Evolutionary conservation across 2,888 invertebrate genomes (phyloP).

Genomic region (Dioctria rufipes): DNA sequence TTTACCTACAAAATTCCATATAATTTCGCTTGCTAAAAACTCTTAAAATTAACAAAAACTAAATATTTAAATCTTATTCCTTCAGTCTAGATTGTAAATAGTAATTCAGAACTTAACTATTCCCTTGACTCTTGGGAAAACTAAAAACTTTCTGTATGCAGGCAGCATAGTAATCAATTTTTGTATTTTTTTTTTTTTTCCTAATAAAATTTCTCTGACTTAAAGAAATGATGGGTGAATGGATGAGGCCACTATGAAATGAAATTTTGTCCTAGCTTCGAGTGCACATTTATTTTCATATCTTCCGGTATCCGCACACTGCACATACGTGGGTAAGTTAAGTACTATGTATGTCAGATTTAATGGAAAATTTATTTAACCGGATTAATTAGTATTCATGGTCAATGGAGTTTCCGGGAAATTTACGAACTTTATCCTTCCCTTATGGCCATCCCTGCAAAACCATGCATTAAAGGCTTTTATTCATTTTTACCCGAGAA

Average conservation of each 20-base stretch:
- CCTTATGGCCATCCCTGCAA: conserved; percentile 32
- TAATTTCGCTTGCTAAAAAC: too few species aligned
- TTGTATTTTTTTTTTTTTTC: too few species aligned
- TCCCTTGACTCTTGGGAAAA: too few species aligned
- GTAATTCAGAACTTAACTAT: too few species aligned
- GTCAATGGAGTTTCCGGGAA: conserved; percentile 59
- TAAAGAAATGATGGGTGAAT: neutral
- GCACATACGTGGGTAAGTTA: neutral
- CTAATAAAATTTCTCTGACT: neutral
- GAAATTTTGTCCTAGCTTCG: conserved; percentile 41
- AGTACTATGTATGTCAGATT: conserved; percentile 46
- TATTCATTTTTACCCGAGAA: conserved; percentile 12
- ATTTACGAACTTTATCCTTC: conserved; percentile 51
- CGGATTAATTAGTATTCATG: conserved; percentile 63
- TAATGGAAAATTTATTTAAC: conserved; percentile 61
- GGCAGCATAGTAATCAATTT: too few species aligned
- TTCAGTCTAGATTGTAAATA: too few species aligned
- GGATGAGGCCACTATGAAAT: conserved; percentile 17
- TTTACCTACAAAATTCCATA: too few species aligned
- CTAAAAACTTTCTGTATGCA: too few species aligned
- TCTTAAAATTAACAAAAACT: too few species aligned
- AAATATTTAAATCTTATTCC: too few species aligned
- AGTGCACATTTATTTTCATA: conserved; percentile 60
- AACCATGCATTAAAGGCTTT: conserved; percentile 49
- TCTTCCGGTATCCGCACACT: conserved; percentile 59